These are phyloP conservation scores for Drosophila heteroneura DNA, from an alignment of 2,888 invertebrate species.

Conservation along the genomic window DNA sequence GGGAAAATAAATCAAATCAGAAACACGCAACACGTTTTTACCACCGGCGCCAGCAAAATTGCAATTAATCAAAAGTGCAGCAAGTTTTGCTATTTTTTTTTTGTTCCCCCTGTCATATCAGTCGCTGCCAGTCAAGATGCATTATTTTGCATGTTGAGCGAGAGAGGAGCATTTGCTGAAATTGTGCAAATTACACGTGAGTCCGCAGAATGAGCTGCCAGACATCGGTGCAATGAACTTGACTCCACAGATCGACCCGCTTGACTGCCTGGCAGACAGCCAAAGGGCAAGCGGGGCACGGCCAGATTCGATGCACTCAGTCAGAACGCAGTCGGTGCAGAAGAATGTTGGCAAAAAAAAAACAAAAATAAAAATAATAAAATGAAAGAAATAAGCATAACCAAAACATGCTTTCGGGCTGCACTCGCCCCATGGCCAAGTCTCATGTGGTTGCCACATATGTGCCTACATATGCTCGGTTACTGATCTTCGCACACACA, in stretches of 20 bases:
- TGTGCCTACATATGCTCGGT: conserved; percentile 47
- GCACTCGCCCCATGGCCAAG: conserved; percentile 21
- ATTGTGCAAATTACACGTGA: conserved; percentile 64
- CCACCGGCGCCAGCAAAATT: conserved; percentile 43
- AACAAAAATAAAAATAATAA: conserved; percentile 10
- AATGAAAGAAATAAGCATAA: conserved; percentile 32
- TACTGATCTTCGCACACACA: conserved; percentile 49
- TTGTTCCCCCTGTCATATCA: conserved; percentile 13
- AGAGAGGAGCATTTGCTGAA: conserved; percentile 18
- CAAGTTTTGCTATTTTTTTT: conserved; percentile 21
- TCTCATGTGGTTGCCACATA: conserved; percentile 36
- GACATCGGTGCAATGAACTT: conserved; percentile 73
- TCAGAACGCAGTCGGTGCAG: conserved; percentile 39
- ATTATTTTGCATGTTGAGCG: conserved; percentile 65
- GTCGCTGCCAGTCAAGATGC: conserved; percentile 70
- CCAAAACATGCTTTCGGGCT: conserved; percentile 48
- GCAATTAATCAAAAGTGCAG: conserved; percentile 72
- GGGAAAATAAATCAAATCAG: conserved; percentile 25
- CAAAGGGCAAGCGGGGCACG: conserved; percentile 49
- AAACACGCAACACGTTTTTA: conserved; percentile 36
- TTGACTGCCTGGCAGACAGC: conserved; percentile 70
- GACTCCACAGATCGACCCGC: conserved; percentile 68
- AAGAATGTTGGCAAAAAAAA: conserved; percentile 40
- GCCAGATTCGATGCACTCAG: conserved; percentile 43
- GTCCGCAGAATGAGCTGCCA: conserved; percentile 45